These are phyloP conservation scores for Polietes domitor DNA, from an alignment of 2,888 invertebrate species.

Conservation along the genomic window DNA sequence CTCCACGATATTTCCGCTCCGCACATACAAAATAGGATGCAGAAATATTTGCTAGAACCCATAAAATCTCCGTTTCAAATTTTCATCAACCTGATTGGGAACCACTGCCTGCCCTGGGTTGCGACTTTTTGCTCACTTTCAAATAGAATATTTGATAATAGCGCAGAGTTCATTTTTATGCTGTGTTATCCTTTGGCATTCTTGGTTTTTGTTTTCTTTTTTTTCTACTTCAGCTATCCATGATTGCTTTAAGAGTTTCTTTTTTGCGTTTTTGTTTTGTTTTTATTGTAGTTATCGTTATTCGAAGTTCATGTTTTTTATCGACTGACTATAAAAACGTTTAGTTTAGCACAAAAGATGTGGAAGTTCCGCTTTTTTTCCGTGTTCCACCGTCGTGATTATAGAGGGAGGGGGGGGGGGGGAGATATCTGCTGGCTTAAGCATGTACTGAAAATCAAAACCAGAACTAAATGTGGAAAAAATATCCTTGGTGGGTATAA, in stretches of 20 bases:
- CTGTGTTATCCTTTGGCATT: background rate
- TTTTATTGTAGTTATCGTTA: background rate
- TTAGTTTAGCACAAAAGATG: constrained; percentile 2
- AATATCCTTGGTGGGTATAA: constrained; percentile 1
- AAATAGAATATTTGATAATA: constrained; percentile 45
- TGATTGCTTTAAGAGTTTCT: constrained; percentile 10
- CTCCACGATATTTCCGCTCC: too few species aligned
- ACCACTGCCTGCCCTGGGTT: constrained; percentile 35
- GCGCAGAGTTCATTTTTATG: constrained; percentile 38
- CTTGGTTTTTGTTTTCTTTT: background rate
- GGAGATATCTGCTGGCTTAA: background rate
- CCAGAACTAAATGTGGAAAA: background rate
- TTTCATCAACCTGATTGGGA: background rate
- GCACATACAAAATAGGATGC: too few species aligned
- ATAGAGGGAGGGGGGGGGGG: too few species aligned
- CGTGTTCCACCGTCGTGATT: background rate
- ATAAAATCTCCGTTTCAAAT: too few species aligned
- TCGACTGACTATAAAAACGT: constrained; percentile 25
- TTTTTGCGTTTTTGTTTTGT: background rate
- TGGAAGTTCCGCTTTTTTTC: background rate
- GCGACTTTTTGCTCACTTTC: constrained; percentile 33
- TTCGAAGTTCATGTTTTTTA: constrained; percentile 12
- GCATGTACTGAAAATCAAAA: background rate
- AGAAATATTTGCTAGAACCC: too few species aligned
- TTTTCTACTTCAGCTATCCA: background rate